These are phyloP conservation scores for Cheilosia variabilis DNA, from an alignment of 2,888 invertebrate species.

Conservation along the genomic window DNA sequence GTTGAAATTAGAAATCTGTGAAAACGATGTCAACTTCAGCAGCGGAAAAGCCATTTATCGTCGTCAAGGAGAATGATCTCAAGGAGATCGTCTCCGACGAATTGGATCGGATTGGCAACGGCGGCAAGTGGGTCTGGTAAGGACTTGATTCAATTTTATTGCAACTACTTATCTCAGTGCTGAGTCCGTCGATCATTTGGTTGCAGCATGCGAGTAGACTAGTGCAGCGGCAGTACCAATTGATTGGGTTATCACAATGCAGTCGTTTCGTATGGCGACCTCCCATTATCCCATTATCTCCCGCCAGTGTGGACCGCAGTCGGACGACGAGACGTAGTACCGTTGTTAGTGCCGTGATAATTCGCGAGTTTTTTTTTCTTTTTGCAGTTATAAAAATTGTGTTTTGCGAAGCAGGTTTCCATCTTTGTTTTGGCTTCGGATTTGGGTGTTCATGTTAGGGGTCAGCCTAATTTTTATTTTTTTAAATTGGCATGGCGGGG, in stretches of 20 bases:
- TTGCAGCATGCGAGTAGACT: neutral
- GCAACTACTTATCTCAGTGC: neutral
- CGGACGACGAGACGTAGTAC: conserved; percentile 39
- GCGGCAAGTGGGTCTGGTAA: conserved; percentile 83
- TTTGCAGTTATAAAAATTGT: neutral
- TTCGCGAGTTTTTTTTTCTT: conserved; percentile 6
- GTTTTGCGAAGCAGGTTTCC: conserved; percentile 16
- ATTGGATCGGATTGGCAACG: conserved; percentile 81
- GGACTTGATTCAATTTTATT: conserved; percentile 14
- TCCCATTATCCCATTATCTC: conserved; percentile 27
- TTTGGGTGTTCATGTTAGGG: too few relatives aligned
- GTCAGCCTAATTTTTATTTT: neutral
- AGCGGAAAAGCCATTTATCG: conserved; percentile 62
- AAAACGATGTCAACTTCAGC: conserved; percentile 43
- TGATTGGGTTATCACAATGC: conserved; percentile 29
- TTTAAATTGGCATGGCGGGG: neutral
- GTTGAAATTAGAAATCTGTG: conserved; percentile 27
- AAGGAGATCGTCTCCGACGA: conserved; percentile 82
- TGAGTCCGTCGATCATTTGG: conserved; percentile 11
- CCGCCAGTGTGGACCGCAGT: neutral
- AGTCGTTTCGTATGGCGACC: conserved; percentile 24
- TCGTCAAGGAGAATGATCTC: conserved; percentile 80
- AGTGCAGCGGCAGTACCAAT: neutral
- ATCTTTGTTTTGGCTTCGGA: neutral
- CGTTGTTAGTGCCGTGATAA: conserved; percentile 45